Percentiles rank a stretch among this genome's conserved stretches.
phyloP scores from a whole-genome alignment of 2,888 invertebrate species.

The Plutella xylostella region DNA sequence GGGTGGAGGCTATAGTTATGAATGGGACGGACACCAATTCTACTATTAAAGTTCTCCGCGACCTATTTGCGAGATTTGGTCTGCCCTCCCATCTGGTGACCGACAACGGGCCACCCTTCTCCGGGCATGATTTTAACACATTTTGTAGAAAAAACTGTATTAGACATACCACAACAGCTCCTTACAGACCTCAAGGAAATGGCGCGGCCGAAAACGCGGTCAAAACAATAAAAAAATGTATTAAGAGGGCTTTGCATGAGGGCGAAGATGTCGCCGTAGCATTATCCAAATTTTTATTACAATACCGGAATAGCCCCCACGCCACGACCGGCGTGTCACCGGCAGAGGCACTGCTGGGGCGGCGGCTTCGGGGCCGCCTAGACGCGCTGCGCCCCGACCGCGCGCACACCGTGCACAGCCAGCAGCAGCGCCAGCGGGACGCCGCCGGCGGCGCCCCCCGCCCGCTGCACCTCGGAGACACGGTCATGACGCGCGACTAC shows the following conservation, averaged over 20 bases:
- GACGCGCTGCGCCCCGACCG: conserved; percentile 11
- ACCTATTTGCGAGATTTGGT: conserved; percentile 20
- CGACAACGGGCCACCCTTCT: conserved; percentile 23
- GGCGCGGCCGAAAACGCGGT: conserved; percentile 21
- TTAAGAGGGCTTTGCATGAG: conserved; percentile 16
- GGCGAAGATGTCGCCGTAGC: conserved; percentile 12
- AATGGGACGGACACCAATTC: conserved; percentile 5
- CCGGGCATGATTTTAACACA: conserved; percentile 15
- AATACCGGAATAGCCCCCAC: conserved; percentile 17
- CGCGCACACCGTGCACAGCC: background rate
- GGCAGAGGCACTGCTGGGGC: conserved; percentile 15
- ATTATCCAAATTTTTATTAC: conserved; percentile 15
- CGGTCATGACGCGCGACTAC: background rate
- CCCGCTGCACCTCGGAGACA: background rate
- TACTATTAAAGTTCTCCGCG: conserved; percentile 11
- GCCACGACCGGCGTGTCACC: conserved; percentile 16
- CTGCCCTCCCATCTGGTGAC: conserved; percentile 20
- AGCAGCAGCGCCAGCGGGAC: background rate
- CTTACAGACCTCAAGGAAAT: conserved; percentile 20
- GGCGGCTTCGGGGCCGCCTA: background rate
- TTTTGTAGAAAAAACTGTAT: conserved; percentile 17
- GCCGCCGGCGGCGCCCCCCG: background rate
- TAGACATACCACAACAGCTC: conserved; percentile 8
- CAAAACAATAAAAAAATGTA: conserved; percentile 16
- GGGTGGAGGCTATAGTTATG: conserved; percentile 10